phyloP scores from a whole-genome alignment of 2,888 invertebrate genomes.

The Lepidochrysops patricia region DNA sequence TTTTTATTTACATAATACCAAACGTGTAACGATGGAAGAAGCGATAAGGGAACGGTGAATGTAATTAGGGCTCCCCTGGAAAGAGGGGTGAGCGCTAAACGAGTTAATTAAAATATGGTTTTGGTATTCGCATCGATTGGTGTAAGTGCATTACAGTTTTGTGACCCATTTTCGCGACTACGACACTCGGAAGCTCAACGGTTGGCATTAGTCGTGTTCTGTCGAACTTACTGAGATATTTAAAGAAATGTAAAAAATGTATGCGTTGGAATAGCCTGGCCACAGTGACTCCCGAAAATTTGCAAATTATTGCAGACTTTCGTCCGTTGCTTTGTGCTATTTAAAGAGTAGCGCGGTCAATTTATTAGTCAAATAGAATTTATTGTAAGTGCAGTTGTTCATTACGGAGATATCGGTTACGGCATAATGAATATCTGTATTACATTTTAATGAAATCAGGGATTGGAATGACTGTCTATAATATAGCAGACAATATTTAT shows the following conservation, averaged over 20 bases:
- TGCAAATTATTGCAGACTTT: slow-evolving; percentile 11
- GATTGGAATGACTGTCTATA: background rate
- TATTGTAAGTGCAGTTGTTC: slow-evolving; percentile 11
- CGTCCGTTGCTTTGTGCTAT: slow-evolving; percentile 14
- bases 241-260: slow-evolving; percentile 28
- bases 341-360: slow-evolving; percentile 13
- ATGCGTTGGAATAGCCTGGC: slow-evolving; percentile 7
- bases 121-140: slow-evolving; percentile 46
- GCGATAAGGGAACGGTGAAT: background rate
- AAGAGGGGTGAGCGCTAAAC: background rate
- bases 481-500: background rate
- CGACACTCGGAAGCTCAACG: slow-evolving; percentile 50
- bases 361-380: slow-evolving; percentile 15
- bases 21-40: background rate
- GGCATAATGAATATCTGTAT: background rate
- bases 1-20: slow-evolving; percentile 16
- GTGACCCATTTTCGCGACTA: slow-evolving; percentile 66
- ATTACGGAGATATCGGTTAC: slow-evolving; percentile 6
- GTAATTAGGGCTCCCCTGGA: background rate
- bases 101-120: background rate
- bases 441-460: background rate
- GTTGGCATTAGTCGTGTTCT: slow-evolving; percentile 40
- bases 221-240: slow-evolving; percentile 33
- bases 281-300: slow-evolving; percentile 2
- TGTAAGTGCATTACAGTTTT: slow-evolving; percentile 50